Evolutionary conservation across 2,888 invertebrate species (phyloP).

Genomic region (Nephrotoma appendiculata): DNA sequence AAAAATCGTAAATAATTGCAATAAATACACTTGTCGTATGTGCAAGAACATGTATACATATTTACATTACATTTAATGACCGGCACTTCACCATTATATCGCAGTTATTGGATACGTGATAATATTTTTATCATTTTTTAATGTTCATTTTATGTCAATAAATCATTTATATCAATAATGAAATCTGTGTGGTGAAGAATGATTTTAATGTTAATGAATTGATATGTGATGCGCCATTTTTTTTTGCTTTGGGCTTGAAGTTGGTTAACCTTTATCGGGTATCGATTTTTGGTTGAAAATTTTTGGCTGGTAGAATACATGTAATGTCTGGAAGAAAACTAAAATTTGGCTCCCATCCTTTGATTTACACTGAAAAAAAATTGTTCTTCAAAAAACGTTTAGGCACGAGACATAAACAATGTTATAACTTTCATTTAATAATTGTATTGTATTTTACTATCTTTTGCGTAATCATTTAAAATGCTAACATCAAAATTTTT

Average conservation of each 20-base stretch:
- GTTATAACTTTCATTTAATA: too few species aligned
- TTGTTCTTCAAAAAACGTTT: too few species aligned
- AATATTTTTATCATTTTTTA: background rate
- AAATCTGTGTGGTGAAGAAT: background rate
- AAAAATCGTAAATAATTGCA: background rate
- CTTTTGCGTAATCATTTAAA: too few species aligned
- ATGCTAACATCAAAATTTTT: too few species aligned
- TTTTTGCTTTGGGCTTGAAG: background rate
- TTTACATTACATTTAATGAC: background rate
- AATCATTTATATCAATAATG: background rate
- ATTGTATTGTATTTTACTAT: too few species aligned
- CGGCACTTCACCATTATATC: background rate
- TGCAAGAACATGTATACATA: background rate
- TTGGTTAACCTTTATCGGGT: background rate
- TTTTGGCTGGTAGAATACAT: too few species aligned
- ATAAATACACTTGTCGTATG: background rate
- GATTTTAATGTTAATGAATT: background rate
- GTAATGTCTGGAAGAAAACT: too few species aligned
- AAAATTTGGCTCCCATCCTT: too few species aligned
- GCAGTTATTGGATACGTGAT: background rate
- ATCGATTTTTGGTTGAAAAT: too few species aligned
- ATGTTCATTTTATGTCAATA: background rate
- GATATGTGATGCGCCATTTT: background rate
- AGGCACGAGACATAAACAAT: too few species aligned
- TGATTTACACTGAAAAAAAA: too few species aligned